Percentiles rank a stretch among this genome's conserved stretches.
These are phyloP conservation scores for Carettochelys insculpta DNA, from an alignment of 2,113 vertebrate genomes.

Conservation along the genomic window DNA sequence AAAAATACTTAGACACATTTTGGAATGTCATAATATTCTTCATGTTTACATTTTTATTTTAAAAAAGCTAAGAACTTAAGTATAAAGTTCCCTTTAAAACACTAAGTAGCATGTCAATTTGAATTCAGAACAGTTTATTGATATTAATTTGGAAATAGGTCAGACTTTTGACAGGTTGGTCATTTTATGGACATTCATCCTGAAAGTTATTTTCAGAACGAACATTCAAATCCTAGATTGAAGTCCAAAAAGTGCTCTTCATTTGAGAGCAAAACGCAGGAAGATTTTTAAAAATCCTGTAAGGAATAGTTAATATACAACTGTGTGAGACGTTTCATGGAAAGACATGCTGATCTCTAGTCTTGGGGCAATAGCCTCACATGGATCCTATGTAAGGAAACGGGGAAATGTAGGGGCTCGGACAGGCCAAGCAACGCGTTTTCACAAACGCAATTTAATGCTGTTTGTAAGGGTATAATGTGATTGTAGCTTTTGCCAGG, in stretches of 20 bases:
- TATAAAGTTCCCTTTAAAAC: neutral
- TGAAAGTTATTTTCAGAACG: neutral
- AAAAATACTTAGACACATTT: neutral
- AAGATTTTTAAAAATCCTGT: neutral
- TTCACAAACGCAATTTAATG: too few species aligned
- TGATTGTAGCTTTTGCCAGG: neutral
- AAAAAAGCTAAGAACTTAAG: neutral
- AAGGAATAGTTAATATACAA: neutral
- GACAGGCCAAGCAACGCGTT: neutral
- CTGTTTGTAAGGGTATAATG: neutral
- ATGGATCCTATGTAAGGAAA: neutral
- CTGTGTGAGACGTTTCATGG: neutral
- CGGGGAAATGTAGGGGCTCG: rapidly evolving
- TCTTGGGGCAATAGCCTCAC: neutral
- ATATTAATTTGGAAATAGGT: neutral
- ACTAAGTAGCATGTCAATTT: neutral
- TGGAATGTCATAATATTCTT: neutral
- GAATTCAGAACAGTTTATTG: neutral
- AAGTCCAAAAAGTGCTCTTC: neutral
- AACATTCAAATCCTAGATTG: neutral
- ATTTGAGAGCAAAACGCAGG: neutral
- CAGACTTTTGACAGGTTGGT: neutral
- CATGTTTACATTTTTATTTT: neutral
- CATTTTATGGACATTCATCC: neutral
- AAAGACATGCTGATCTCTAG: neutral